These are phyloP conservation scores for Bombus haemorrhoidalis DNA, from an alignment of 1,140 invertebrate species.

Conservation along the genomic window DNA sequence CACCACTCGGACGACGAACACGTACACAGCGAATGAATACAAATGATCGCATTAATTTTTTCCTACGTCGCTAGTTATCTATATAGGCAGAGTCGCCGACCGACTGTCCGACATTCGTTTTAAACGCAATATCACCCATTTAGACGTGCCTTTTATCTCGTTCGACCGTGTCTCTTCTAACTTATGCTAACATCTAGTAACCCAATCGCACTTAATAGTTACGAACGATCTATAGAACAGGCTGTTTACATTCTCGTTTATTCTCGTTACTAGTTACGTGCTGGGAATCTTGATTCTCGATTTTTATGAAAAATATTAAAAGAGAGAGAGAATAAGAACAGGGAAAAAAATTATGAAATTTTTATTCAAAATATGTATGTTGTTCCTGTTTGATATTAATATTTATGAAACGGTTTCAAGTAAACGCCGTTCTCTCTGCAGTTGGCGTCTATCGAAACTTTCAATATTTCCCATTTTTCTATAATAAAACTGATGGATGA, in stretches of 20 bases:
- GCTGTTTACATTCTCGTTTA: not conserved
- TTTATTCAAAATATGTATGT: too few relatives aligned
- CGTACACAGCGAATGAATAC: conserved; percentile 26
- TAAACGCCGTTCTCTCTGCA: too few relatives aligned
- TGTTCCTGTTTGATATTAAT: too few relatives aligned
- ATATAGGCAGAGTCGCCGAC: not conserved
- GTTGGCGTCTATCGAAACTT: too few relatives aligned
- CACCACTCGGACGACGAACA: conserved; percentile 27
- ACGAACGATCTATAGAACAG: not conserved
- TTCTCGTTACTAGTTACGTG: not conserved
- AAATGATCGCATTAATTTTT: conserved; percentile 56
- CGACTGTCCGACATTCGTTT: not conserved
- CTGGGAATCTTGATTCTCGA: too few relatives aligned
- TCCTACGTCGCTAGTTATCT: conserved; percentile 9
- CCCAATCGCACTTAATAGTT: not conserved
- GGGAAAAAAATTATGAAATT: too few relatives aligned
- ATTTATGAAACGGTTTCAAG: too few relatives aligned
- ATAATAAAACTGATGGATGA: too few relatives aligned
- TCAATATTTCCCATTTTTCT: too few relatives aligned
- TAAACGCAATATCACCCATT: not conserved
- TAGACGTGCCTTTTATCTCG: too few relatives aligned
- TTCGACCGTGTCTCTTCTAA: not conserved
- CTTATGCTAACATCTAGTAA: not conserved
- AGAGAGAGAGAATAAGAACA: too few relatives aligned
- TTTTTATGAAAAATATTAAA: too few relatives aligned